These are phyloP conservation scores for Dilophus febrilis DNA, from an alignment of 2,888 invertebrate genomes.

Conservation along the genomic window DNA sequence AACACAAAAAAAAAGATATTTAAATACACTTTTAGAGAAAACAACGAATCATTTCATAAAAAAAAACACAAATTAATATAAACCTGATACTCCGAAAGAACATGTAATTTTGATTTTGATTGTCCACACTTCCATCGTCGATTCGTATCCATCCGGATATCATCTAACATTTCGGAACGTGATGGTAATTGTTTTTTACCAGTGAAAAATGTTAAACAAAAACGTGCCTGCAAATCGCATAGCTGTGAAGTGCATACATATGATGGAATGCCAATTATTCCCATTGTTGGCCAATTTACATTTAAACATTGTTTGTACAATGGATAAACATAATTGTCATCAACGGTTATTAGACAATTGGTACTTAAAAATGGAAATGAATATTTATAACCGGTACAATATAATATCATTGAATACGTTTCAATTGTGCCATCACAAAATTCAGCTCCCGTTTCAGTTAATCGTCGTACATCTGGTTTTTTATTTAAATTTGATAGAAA, in stretches of 20 bases:
- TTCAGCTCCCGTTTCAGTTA: constrained; percentile 34
- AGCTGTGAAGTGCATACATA: constrained; percentile 70
- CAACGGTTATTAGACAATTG: constrained; percentile 50
- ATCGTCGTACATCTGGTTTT: constrained; percentile 41
- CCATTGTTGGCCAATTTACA: constrained; percentile 60
- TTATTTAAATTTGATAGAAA: constrained; percentile 49
- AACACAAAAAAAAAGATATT: too few species aligned
- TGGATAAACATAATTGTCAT: constrained; percentile 62
- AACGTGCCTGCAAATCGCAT: constrained; percentile 65
- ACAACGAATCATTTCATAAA: too few species aligned
- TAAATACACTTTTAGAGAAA: too few species aligned
- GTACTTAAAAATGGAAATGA: constrained; percentile 57
- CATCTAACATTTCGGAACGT: constrained; percentile 41
- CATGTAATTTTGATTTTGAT: constrained; percentile 57
- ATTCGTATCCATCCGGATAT: constrained; percentile 41
- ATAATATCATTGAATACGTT: constrained; percentile 50
- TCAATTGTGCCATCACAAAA: constrained; percentile 48
- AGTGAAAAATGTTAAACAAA: constrained; percentile 44
- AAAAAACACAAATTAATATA: too few species aligned
- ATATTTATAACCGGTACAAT: constrained; percentile 68
- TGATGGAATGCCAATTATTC: constrained; percentile 67
- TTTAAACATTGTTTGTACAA: constrained; percentile 78
- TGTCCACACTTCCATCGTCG: constrained; percentile 43
- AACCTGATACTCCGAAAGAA: too few species aligned
- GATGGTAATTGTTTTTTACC: constrained; percentile 43